phyloP scores from a whole-genome alignment of 2,888 invertebrate genomes.

The Scaptomyza cyrtandrae region DNA sequence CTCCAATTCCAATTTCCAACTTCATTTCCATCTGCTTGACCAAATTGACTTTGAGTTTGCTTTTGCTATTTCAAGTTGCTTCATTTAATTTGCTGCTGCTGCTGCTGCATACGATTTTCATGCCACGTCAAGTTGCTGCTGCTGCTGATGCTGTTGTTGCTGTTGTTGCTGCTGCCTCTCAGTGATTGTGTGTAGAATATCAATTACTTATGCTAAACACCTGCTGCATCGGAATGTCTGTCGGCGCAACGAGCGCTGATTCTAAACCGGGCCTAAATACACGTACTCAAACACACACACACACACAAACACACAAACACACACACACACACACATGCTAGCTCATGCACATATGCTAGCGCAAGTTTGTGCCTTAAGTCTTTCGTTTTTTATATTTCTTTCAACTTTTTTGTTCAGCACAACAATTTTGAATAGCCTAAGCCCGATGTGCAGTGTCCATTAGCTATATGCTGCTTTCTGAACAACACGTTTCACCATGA shows the following conservation, averaged over 20 bases:
- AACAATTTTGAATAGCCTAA: conserved; percentile 29
- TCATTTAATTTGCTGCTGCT: conserved; percentile 59
- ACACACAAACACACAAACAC: conserved; percentile 2
- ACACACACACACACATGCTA: not conserved
- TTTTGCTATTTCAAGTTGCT: conserved; percentile 64
- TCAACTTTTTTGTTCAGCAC: conserved; percentile 6
- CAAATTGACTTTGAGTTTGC: conserved; percentile 48
- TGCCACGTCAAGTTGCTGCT: conserved; percentile 41
- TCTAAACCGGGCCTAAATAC: conserved; percentile 76
- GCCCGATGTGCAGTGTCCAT: conserved; percentile 19
- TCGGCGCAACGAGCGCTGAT: conserved; percentile 57
- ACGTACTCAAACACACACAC: conserved; percentile 16
- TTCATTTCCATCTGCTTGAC: conserved; percentile 23
- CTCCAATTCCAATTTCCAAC: conserved; percentile 2
- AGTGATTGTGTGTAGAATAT: conserved; percentile 83
- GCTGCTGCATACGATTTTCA: conserved; percentile 45
- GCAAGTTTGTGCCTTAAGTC: conserved; percentile 76
- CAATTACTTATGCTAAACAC: conserved; percentile 85
- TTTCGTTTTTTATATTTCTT: conserved; percentile 52
- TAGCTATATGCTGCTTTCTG: not conserved
- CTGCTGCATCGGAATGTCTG: conserved; percentile 84
- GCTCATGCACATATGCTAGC: conserved; percentile 26
- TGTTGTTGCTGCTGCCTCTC: conserved; percentile 31
- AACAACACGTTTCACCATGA: not conserved
- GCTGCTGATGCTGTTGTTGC: conserved; percentile 26